phyloP scores from a whole-genome alignment of 2,113 vertebrate genomes.

The Verasper variegatus region DNA sequence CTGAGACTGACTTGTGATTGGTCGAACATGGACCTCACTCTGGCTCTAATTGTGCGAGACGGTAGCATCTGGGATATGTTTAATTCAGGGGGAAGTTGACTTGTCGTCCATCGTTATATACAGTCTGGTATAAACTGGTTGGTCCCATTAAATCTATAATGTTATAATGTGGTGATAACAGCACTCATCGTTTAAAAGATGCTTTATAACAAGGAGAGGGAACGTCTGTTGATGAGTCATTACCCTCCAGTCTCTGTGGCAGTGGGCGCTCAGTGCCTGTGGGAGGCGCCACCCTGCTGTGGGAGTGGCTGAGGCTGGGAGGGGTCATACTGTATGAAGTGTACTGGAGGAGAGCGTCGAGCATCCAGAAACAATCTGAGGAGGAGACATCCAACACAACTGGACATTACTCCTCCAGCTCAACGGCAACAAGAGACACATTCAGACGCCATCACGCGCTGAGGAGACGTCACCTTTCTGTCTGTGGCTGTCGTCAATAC shows the following conservation, averaged over 20 bases:
- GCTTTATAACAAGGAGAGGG: background rate
- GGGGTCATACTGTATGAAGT: conserved; percentile 94
- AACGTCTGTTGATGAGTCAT: background rate
- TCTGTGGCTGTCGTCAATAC: conserved; percentile 96
- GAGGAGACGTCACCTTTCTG: conserved; percentile 88
- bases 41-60: too few species aligned
- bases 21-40: too few species aligned
- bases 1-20: too few species aligned
- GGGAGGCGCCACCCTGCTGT: conserved; percentile 88
- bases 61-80: too few species aligned
- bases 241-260: conserved; percentile 96
- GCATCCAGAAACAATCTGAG: conserved; percentile 96
- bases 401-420: background rate
- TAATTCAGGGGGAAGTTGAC: too few species aligned
- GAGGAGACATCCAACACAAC: background rate
- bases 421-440: background rate
- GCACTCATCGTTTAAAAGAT: background rate
- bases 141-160: background rate
- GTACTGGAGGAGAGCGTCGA: conserved; percentile 95
- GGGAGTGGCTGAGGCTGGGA: conserved; percentile 93
- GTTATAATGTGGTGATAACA: too few species aligned
- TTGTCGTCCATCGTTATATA: too few species aligned
- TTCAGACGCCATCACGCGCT: background rate
- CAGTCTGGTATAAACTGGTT: too few species aligned
- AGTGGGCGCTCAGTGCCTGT: conserved; percentile 80